These are phyloP conservation scores for zebrafish (Danio rerio) DNA, from an alignment of 2,113 vertebrate species.

Conservation along the genomic window GRCz12tu NC_133182.1:33706001-33706500, in stretches of 20 bases:
- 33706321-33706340: slow-evolving; percentile 96
- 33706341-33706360: slow-evolving; percentile 97
- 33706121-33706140: slow-evolving; percentile 98
- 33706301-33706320: slow-evolving; percentile 98
- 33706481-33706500: slow-evolving; percentile 95
- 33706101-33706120: slow-evolving; percentile 95
- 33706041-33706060: slow-evolving; percentile 94
- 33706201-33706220: neutral
- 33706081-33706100: slow-evolving; percentile 93
- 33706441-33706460: slow-evolving; percentile 96
- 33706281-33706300: slow-evolving; percentile 96
- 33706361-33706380: slow-evolving; percentile 98
- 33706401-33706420: slow-evolving; percentile 94
- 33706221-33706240: neutral
- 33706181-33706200: neutral
- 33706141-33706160: slow-evolving; percentile 95
- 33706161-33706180: slow-evolving; percentile 84
- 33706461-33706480: slow-evolving; percentile 93
- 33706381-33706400: slow-evolving; percentile 93
- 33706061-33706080: slow-evolving; percentile 96
- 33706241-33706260: neutral
- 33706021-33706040: slow-evolving; percentile 98
- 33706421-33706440: slow-evolving; percentile 97
- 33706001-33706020: slow-evolving; percentile 64
- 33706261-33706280: slow-evolving; percentile 74